phyloP scores from a whole-genome alignment of 2,113 vertebrate species.

The Cyanistes caeruleus region DNA sequence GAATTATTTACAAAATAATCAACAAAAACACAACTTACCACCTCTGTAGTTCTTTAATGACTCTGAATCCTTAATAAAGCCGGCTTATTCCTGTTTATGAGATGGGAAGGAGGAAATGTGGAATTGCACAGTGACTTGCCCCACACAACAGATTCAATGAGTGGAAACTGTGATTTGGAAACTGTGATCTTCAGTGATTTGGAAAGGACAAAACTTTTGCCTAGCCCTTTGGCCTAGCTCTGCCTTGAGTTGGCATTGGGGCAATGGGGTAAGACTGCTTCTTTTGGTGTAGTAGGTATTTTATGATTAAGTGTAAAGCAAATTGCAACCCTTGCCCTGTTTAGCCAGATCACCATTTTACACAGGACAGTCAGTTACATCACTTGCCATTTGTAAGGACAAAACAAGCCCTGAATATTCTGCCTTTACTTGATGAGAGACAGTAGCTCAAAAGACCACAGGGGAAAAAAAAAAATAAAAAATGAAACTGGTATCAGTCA shows the following conservation, averaged over 20 bases:
- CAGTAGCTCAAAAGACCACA: background rate
- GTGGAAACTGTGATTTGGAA: background rate
- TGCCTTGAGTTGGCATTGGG: accelerated
- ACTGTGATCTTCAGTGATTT: background rate
- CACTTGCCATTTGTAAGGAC: background rate
- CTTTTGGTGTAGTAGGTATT: background rate
- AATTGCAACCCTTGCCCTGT: background rate
- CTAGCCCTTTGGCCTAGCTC: background rate
- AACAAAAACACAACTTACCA: background rate
- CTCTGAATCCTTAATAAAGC: background rate
- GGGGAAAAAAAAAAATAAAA: background rate
- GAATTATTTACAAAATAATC: background rate
- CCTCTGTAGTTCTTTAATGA: background rate
- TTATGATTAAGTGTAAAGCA: background rate
- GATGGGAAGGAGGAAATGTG: background rate
- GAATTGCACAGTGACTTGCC: background rate
- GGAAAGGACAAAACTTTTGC: background rate
- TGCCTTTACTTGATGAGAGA: background rate
- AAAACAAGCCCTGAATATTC: background rate
- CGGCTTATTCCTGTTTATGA: background rate
- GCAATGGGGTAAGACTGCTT: background rate
- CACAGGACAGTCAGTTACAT: background rate
- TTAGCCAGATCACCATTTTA: background rate
- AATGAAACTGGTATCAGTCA: background rate
- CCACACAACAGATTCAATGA: accelerated